These are phyloP conservation scores for Pachyramphus minor DNA, from an alignment of 2,113 vertebrate genomes.

Conservation along the genomic window DNA sequence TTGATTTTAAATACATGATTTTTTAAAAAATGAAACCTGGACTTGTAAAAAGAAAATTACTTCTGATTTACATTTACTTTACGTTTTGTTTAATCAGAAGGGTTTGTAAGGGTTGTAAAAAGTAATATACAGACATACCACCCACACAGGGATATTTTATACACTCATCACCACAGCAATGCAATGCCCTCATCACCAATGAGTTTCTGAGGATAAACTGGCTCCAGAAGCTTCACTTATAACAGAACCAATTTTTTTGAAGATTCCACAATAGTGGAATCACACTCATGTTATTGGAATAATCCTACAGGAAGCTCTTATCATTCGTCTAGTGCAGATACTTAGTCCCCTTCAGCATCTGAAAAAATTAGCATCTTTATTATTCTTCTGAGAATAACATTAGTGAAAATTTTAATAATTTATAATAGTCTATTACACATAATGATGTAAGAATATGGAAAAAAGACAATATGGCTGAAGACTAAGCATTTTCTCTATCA, in stretches of 20 bases:
- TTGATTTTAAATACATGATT: background rate
- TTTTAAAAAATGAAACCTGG: background rate
- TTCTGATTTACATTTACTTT: background rate
- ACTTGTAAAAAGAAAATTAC: background rate
- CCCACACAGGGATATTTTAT: slow-evolving; percentile 11
- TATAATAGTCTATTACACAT: background rate
- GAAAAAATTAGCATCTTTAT: background rate
- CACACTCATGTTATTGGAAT: background rate
- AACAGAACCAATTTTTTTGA: background rate
- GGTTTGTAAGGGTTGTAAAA: background rate
- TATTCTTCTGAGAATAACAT: background rate
- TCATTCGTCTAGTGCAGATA: background rate
- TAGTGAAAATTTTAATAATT: background rate
- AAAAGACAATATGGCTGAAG: background rate
- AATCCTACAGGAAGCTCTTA: background rate
- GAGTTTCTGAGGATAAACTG: background rate
- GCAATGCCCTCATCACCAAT: background rate
- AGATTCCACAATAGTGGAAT: background rate
- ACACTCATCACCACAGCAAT: background rate
- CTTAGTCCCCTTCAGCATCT: background rate
- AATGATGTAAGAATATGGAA: background rate
- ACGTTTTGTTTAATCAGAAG: background rate
- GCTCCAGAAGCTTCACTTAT: background rate
- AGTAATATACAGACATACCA: background rate
- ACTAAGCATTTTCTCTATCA: background rate